Evolutionary conservation across 2,888 invertebrate species (phyloP).

Genomic region (Lycocerus yunnanus): DNA sequence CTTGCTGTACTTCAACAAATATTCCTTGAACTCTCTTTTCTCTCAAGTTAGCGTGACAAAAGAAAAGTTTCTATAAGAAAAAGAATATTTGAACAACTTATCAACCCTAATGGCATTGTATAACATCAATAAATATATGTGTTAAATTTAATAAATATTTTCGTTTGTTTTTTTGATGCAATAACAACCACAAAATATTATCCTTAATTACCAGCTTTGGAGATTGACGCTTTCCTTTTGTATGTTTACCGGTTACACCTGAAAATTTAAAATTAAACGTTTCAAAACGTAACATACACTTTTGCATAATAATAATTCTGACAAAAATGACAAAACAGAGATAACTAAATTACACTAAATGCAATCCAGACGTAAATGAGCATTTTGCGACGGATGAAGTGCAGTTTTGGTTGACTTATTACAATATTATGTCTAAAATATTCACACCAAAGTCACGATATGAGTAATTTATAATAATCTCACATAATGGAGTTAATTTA

Average conservation of each 20-base stretch:
- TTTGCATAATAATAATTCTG: not conserved
- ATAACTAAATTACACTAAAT: not conserved
- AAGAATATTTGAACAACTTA: not conserved
- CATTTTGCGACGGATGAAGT: not conserved
- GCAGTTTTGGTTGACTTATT: not conserved
- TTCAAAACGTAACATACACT: not conserved
- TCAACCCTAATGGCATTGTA: not conserved
- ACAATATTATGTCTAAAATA: not conserved
- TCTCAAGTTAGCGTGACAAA: not conserved
- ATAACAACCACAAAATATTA: not conserved
- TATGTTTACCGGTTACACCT: no score
- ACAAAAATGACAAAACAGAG: not conserved
- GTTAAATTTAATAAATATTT: no score
- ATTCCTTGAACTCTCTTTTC: no score
- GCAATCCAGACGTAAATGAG: not conserved
- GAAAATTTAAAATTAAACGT: not conserved
- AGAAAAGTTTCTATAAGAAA: not conserved
- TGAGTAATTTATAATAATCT: not conserved
- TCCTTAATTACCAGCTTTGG: not conserved
- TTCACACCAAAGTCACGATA: not conserved
- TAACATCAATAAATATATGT: not conserved
- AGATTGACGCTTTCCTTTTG: not conserved
- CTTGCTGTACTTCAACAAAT: no score
- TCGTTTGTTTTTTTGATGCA: not conserved
- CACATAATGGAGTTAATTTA: not conserved